Evolutionary conservation across 2,113 vertebrate species (phyloP).

Genomic region (Cardinalis cardinalis): DNA sequence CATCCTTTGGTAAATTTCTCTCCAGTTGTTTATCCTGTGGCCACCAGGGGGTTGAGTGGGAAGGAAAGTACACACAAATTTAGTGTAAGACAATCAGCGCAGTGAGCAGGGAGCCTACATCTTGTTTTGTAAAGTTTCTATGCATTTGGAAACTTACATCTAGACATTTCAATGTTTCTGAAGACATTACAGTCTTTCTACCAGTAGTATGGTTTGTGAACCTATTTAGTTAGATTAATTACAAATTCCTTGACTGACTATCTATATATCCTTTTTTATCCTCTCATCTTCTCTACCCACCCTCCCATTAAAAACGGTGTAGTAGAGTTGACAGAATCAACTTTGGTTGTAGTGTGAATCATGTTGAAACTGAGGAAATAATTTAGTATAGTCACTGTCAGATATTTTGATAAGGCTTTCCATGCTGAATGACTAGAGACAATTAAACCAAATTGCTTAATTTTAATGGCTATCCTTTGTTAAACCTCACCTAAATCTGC

Average conservation of each 20-base stretch:
- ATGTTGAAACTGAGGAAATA: not conserved
- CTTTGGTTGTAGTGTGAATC: not conserved
- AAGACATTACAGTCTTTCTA: not conserved
- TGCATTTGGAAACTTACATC: not conserved
- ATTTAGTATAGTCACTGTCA: not conserved
- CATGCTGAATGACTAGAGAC: not conserved
- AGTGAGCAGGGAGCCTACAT: not conserved
- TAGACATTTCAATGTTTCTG: not conserved
- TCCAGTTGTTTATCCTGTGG: not conserved
- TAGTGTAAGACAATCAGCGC: not conserved
- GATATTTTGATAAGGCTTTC: not conserved
- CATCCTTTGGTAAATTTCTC: not conserved
- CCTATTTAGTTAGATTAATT: not conserved
- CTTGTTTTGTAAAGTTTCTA: not conserved
- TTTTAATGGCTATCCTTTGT: not conserved
- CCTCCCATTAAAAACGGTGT: not conserved
- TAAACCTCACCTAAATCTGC: not conserved
- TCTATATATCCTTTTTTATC: too few relatives aligned
- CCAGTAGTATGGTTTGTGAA: not conserved
- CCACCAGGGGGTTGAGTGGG: not conserved
- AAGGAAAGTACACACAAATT: not conserved
- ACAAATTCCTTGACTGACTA: not conserved
- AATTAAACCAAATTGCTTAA: not conserved
- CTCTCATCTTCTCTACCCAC: not conserved
- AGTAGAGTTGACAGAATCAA: not conserved